Evolutionary conservation across 2,888 invertebrate genomes (phyloP).

Genomic region (Calameuta pallipes): DNA sequence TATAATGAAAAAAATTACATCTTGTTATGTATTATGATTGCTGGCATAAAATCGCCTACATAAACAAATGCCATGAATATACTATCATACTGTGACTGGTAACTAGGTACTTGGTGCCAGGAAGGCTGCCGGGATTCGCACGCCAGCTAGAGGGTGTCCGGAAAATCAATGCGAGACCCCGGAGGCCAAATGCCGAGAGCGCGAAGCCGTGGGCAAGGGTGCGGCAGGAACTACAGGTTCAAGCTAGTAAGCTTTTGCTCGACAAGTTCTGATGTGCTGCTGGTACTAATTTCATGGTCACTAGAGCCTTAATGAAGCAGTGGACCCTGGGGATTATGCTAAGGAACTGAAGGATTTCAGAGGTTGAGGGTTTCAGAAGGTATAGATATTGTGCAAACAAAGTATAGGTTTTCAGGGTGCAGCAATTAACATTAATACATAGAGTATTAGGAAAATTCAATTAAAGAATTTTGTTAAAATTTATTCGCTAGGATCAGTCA

Average conservation of each 20-base stretch:
- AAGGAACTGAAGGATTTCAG: not conserved
- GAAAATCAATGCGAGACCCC: not conserved
- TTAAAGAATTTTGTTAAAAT: not conserved
- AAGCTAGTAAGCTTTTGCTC: not conserved
- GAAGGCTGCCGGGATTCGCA: not conserved
- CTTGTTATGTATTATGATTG: not conserved
- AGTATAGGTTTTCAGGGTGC: not conserved
- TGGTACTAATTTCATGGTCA: not conserved
- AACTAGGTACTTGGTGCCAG: not conserved
- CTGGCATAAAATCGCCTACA: not conserved
- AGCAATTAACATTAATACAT: not conserved
- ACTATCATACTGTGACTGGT: not conserved
- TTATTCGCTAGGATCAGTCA: not conserved
- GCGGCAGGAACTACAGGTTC: not conserved
- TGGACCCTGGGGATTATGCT: not conserved
- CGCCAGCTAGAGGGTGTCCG: not conserved
- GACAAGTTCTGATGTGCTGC: not conserved
- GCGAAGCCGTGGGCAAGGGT: not conserved
- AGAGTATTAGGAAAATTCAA: not conserved
- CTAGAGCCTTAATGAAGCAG: not conserved
- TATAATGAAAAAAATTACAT: not conserved
- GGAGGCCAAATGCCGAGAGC: not conserved
- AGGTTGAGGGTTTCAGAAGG: not conserved
- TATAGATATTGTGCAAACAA: not conserved
- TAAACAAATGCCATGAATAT: not conserved